Percentiles rank a stretch among this genome's conserved stretches.
These are phyloP conservation scores for Tiliacea aurago DNA, from an alignment of 2,888 invertebrate species.

Conservation along the genomic window DNA sequence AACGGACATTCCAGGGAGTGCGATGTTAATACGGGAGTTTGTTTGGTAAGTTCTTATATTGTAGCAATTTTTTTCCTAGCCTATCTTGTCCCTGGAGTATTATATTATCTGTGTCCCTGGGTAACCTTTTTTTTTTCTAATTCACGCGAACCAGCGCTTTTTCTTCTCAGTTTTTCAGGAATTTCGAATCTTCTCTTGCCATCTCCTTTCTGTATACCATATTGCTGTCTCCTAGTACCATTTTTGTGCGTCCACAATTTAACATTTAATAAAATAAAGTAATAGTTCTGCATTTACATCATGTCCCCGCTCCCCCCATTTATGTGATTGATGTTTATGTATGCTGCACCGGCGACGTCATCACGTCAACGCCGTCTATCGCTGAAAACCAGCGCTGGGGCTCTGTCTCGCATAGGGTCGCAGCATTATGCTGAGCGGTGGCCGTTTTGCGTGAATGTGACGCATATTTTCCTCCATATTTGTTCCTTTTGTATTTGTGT, in stretches of 20 bases:
- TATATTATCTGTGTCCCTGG: too few relatives aligned
- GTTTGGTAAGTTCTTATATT: constrained; percentile 91
- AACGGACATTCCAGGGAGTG: constrained; percentile 97
- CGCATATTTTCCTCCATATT: too few relatives aligned
- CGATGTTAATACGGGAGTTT: constrained; percentile 97
- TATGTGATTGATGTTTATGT: too few relatives aligned
- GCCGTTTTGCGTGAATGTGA: too few relatives aligned
- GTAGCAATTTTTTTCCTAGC: not conserved
- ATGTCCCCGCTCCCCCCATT: too few relatives aligned
- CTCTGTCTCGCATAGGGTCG: too few relatives aligned
- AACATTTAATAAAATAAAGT: not conserved
- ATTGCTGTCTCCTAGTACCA: not conserved
- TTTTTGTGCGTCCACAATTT: not conserved
- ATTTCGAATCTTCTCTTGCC: not conserved
- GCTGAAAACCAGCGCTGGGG: too few relatives aligned
- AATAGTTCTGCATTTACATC: not conserved
- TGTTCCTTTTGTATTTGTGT: too few relatives aligned
- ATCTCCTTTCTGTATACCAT: not conserved
- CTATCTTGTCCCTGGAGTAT: not conserved
- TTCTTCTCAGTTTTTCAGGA: not conserved
- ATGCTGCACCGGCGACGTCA: too few relatives aligned
- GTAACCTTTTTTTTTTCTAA: not conserved
- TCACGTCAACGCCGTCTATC: too few relatives aligned
- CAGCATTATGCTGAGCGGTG: too few relatives aligned
- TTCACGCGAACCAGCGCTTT: too few relatives aligned